Percentiles rank a stretch among this genome's conserved stretches.
Conservation (phyloP, 2,888 invertebrate genomes). For the Choreutis nemorana region DNA sequence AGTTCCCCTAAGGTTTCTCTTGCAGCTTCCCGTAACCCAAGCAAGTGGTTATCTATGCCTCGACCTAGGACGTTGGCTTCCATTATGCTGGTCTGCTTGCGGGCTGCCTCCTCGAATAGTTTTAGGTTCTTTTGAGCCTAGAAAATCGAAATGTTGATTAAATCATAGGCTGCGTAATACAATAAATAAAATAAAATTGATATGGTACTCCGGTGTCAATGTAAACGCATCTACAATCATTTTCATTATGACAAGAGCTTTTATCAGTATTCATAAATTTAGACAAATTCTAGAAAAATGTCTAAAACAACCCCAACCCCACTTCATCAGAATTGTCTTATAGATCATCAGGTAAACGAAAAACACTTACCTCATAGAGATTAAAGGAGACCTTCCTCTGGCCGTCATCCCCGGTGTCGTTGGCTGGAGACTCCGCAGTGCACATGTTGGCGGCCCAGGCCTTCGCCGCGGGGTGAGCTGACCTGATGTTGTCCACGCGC, state of each 20-base stretch:
- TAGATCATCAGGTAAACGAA: too few relatives aligned
- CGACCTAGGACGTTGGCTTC: conserved; percentile 91
- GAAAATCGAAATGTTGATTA: too few relatives aligned
- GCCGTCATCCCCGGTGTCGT: conserved; percentile 60
- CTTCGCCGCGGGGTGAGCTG: conserved; percentile 87
- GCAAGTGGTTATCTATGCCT: conserved; percentile 95
- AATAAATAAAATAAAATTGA: too few relatives aligned
- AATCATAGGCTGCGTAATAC: too few relatives aligned
- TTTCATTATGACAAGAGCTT: too few relatives aligned
- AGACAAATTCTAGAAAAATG: too few relatives aligned
- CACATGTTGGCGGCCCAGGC: conserved; percentile 95
- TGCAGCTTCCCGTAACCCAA: conserved; percentile 89
- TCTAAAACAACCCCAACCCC: too few relatives aligned
- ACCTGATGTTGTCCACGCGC: conserved; percentile 97
- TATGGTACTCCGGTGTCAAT: too few relatives aligned
- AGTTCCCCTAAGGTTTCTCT: conserved; percentile 67
- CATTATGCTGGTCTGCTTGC: conserved; percentile 92
- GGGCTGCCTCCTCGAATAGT: conserved; percentile 86
- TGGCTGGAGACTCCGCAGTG: conserved; percentile 68
- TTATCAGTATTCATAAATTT: too few relatives aligned
- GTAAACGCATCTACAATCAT: too few relatives aligned
- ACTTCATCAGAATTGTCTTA: too few relatives aligned
- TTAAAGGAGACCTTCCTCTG: conserved; percentile 86
- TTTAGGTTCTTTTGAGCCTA: conserved; percentile 79
- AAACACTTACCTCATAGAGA: conserved; percentile 74